phyloP scores from a whole-genome alignment of 2,888 invertebrate genomes.

The Catocala nupta region DNA sequence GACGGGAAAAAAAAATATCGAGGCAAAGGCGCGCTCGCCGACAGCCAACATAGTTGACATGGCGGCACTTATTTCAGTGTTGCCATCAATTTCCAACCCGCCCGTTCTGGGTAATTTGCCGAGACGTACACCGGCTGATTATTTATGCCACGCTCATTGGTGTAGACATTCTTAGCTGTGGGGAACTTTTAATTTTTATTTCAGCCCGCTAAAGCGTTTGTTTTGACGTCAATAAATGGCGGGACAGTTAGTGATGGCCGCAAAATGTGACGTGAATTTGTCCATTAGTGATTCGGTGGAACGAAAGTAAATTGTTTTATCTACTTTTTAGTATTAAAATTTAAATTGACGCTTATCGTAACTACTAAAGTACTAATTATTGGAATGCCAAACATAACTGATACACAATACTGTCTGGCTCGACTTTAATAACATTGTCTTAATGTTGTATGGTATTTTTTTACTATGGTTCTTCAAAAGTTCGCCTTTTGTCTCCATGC shows the following conservation, averaged over 20 bases:
- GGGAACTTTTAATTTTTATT: slow-evolving; percentile 66
- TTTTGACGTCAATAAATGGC: slow-evolving; percentile 65
- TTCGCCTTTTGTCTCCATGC: too few species aligned
- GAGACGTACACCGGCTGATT: slow-evolving; percentile 76
- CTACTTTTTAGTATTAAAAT: too few species aligned
- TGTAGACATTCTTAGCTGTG: slow-evolving; percentile 65
- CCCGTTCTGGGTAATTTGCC: slow-evolving; percentile 82
- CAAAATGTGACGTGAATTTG: slow-evolving; percentile 55
- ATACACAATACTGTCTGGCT: too few species aligned
- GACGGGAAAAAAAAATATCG: slow-evolving; percentile 51
- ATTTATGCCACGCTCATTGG: slow-evolving; percentile 78
- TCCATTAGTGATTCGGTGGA: slow-evolving; percentile 33
- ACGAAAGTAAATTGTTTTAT: background rate
- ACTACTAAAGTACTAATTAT: too few species aligned
- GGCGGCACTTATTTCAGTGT: slow-evolving; percentile 72
- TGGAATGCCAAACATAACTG: too few species aligned
- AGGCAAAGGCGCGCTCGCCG: slow-evolving; percentile 58
- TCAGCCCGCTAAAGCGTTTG: slow-evolving; percentile 49
- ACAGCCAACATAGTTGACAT: slow-evolving; percentile 68
- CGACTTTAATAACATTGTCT: too few species aligned
- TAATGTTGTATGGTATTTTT: too few species aligned
- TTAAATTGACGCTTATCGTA: too few species aligned
- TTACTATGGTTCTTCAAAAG: too few species aligned
- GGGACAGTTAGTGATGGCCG: slow-evolving; percentile 42
- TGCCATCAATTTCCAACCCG: slow-evolving; percentile 69